phyloP scores from a whole-genome alignment of 1,140 invertebrate species.

The Zeugodacus cucurbitae region DNA sequence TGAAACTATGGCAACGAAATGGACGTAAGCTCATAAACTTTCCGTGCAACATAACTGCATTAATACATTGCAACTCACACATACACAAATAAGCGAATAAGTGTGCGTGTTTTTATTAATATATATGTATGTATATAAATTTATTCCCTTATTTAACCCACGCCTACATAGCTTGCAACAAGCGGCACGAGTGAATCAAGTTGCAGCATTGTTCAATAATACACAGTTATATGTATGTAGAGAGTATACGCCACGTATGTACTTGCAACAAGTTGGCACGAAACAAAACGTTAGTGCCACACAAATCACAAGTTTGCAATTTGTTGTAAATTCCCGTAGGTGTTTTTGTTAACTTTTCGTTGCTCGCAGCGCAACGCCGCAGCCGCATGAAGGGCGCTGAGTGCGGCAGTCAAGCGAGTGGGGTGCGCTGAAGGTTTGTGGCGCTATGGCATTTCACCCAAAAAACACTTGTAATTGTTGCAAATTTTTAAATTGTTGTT shows the following conservation, averaged over 20 bases:
- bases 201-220: not conserved
- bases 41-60: not conserved
- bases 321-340: slow-evolving; percentile 20
- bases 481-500: not conserved
- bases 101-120: not conserved
- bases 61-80: no score
- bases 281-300: slow-evolving; percentile 21
- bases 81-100: no score
- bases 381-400: not conserved
- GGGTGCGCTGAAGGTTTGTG: not conserved
- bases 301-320: slow-evolving; percentile 27
- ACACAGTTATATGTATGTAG: not conserved
- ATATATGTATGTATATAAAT: not conserved
- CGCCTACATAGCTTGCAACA: not conserved
- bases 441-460: not conserved
- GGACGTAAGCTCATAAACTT: not conserved
- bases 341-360: slow-evolving; percentile 32
- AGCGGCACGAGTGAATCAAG: not conserved
- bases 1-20: not conserved
- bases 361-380: not conserved
- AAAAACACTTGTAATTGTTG: not conserved
- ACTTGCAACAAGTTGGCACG: slow-evolving; percentile 6
- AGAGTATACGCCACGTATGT: not conserved
- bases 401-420: not conserved
- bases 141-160: not conserved